Conservation (phyloP, 1,140 invertebrate genomes). For the Sitobion miscanthi region DNA sequence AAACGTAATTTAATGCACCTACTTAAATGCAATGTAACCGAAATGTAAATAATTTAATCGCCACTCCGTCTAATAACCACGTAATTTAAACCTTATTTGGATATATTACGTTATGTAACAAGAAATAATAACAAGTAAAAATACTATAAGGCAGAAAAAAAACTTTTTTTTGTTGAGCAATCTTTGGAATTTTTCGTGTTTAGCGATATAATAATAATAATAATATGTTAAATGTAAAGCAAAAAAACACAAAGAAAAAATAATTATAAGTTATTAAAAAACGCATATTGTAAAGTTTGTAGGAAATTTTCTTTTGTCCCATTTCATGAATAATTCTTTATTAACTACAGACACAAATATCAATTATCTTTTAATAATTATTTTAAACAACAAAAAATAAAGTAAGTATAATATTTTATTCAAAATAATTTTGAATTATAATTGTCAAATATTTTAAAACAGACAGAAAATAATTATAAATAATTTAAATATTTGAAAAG, state of each 20-base stretch:
- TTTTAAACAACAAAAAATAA: not conserved
- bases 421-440: not conserved
- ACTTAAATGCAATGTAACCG: not conserved
- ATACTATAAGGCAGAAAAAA: not conserved
- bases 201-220: not conserved
- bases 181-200: not conserved
- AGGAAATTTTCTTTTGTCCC: not conserved
- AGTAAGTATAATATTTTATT: not conserved
- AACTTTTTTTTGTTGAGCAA: not conserved
- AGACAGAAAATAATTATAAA: not conserved
- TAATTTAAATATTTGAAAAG: not conserved
- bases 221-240: not conserved
- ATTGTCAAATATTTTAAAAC: not conserved
- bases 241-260: not conserved
- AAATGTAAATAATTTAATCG: not conserved
- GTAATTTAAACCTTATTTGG: not conserved
- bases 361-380: conserved; percentile 2
- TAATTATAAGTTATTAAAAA: conserved; percentile 12
- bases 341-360: conserved; percentile 2
- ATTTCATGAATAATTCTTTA: not conserved
- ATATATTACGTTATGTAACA: not conserved
- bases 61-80: not conserved
- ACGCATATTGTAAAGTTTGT: not conserved
- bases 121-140: not conserved
- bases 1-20: not conserved